These are phyloP conservation scores for Phainopepla nitens DNA, from an alignment of 2,113 vertebrate species.

Conservation along the genomic window DNA sequence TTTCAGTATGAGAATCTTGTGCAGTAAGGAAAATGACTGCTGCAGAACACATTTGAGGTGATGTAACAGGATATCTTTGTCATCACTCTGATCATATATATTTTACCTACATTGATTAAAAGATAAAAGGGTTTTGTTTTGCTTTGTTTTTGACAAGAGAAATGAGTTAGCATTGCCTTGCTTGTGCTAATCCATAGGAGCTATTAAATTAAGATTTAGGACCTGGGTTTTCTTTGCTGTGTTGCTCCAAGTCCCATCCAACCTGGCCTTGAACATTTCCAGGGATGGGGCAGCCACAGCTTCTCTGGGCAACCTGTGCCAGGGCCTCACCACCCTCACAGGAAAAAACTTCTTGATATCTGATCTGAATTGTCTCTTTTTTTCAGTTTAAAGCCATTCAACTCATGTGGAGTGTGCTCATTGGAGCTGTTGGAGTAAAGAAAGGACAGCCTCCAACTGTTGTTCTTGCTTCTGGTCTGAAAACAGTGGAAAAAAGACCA, in stretches of 20 bases:
- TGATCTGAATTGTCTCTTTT: background rate
- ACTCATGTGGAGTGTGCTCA: background rate
- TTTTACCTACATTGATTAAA: slow-evolving; percentile 42
- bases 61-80: slow-evolving; percentile 32
- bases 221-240: background rate
- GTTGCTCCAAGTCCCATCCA: background rate
- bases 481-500: background rate
- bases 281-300: background rate
- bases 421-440: background rate
- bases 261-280: background rate
- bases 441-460: background rate
- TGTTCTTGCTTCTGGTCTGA: background rate
- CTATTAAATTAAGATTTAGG: background rate
- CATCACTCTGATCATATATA: slow-evolving; percentile 30
- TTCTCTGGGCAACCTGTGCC: background rate
- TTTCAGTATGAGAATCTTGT: background rate
- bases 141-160: background rate
- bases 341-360: background rate
- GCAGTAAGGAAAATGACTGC: background rate
- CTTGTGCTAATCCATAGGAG: background rate
- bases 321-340: background rate
- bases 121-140: slow-evolving; percentile 38
- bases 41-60: background rate
- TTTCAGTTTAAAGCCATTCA: background rate
- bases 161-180: background rate